phyloP scores from a whole-genome alignment of 1,140 invertebrate species.

The roundworm (Caenorhabditis elegans) region WBcel235 BX284606.5:9821001-9821500 shows the following conservation, averaged over 20 bases:
- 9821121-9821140: conserved; percentile 28
- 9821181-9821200: neutral
- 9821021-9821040: too few species aligned
- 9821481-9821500: neutral
- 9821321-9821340: neutral
- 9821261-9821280: neutral
- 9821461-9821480: too few species aligned
- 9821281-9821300: neutral
- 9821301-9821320: neutral
- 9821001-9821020: neutral
- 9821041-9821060: neutral
- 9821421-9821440: neutral
- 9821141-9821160: neutral
- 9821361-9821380: neutral
- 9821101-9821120: conserved; percentile 37
- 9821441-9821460: too few species aligned
- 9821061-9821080: neutral
- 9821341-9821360: neutral
- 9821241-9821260: too few species aligned
- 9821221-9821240: neutral
- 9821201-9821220: neutral
- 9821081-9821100: neutral
- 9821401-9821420: neutral
- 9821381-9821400: neutral
- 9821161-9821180: neutral